phyloP scores from a whole-genome alignment of 2,888 invertebrate species.

The Latrodectus hesperus region DNA sequence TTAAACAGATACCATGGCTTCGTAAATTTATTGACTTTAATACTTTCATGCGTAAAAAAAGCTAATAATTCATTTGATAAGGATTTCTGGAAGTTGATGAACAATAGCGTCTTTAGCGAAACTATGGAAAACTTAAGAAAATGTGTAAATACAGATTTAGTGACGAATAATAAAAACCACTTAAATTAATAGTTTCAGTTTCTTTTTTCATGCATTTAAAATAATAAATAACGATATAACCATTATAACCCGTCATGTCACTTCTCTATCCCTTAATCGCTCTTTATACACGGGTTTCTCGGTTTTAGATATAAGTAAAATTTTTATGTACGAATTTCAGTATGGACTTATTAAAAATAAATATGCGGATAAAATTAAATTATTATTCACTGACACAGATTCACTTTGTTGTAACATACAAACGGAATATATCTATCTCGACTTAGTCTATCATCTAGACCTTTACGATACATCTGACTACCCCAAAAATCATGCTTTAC shows the following conservation, averaged over 20 bases:
- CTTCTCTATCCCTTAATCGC: slow-evolving; percentile 58
- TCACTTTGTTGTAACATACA: slow-evolving; percentile 63
- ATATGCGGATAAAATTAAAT: slow-evolving; percentile 69
- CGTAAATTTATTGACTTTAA: not conserved
- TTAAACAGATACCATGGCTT: not conserved
- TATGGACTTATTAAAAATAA: slow-evolving; percentile 67
- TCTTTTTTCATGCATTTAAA: slow-evolving; percentile 4
- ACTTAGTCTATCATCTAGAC: not conserved
- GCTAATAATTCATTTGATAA: not conserved
- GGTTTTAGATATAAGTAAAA: slow-evolving; percentile 71
- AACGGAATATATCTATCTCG: slow-evolving; percentile 1
- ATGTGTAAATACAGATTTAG: not conserved
- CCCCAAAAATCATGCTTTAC: not conserved
- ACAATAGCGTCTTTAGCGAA: not conserved
- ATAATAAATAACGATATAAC: slow-evolving; percentile 17
- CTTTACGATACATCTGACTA: not conserved
- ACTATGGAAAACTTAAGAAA: not conserved
- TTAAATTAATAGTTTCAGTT: slow-evolving; percentile 15
- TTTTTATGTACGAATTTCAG: slow-evolving; percentile 42
- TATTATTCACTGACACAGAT: slow-evolving; percentile 73
- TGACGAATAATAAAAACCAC: not conserved
- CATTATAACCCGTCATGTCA: slow-evolving; percentile 4
- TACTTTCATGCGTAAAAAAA: not conserved
- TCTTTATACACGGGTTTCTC: slow-evolving; percentile 71
- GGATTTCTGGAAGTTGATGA: not conserved